Evolutionary conservation across 2,113 vertebrate genomes (phyloP).

Genomic region (Hypanus sabinus): DNA sequence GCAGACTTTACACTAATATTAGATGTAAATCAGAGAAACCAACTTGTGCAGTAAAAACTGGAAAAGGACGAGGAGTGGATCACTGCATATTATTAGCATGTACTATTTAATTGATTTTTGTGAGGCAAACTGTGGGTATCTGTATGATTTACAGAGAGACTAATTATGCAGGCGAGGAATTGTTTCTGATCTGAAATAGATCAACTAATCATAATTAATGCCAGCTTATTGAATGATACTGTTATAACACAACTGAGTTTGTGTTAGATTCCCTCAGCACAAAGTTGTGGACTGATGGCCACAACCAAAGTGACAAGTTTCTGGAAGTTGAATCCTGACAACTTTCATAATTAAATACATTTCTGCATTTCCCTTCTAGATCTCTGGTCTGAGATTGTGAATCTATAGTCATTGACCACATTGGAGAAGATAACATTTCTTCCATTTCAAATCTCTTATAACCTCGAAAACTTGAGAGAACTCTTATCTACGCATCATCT

Average conservation of each 20-base stretch:
- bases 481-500: neutral
- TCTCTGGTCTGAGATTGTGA: no score
- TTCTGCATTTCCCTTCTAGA: no score
- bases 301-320: no score
- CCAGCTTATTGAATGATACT: neutral
- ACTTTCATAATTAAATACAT: no score
- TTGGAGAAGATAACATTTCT: no score
- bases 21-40: neutral
- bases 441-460: no score
- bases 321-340: no score
- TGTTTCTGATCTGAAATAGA: neutral
- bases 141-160: neutral
- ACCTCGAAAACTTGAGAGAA: neutral
- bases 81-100: neutral
- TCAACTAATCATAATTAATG: neutral
- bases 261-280: neutral
- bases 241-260: no score
- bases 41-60: neutral
- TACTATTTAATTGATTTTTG: neutral
- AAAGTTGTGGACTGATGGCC: neutral
- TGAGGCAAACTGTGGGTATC: neutral
- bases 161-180: neutral
- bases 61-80: neutral
- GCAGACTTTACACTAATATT: neutral
- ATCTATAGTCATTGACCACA: no score